A percentile compares a stretch with the other conserved stretches of the same genome.
Conservation (phyloP, 2,888 invertebrate genomes). For the Heliconius aoede region DNA sequence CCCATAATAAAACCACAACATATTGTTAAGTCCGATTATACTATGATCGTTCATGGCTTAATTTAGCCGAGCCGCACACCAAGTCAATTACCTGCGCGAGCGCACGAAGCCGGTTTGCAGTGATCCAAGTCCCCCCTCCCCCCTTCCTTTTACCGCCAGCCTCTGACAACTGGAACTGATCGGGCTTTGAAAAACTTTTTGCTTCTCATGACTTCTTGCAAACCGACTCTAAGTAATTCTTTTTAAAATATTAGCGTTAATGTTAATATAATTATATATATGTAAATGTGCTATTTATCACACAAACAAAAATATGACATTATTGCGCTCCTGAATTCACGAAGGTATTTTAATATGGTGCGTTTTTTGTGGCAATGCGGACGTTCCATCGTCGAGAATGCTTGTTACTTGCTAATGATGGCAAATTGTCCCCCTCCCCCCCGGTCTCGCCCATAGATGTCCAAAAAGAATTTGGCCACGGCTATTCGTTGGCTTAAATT, state of each 20-base stretch:
- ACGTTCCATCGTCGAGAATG: slow-evolving; percentile 59
- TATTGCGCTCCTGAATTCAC: slow-evolving; percentile 30
- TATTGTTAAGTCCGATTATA: slow-evolving; percentile 64
- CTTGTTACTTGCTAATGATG: slow-evolving; percentile 70
- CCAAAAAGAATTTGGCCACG: slow-evolving; percentile 63
- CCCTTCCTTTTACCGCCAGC: slow-evolving; percentile 49
- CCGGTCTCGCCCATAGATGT: slow-evolving; percentile 59
- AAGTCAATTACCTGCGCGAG: slow-evolving; percentile 80
- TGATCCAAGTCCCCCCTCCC: slow-evolving; percentile 53
- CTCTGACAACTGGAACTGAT: slow-evolving; percentile 63
- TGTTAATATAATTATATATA: not conserved
- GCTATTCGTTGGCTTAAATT: slow-evolving; percentile 61
- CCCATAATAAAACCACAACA: slow-evolving; percentile 60
- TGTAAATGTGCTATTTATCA: not conserved
- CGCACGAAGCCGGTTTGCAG: slow-evolving; percentile 75
- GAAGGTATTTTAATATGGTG: slow-evolving; percentile 58
- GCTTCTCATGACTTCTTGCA: slow-evolving; percentile 59
- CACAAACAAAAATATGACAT: not conserved
- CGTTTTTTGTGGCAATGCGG: slow-evolving; percentile 58
- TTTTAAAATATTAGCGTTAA: slow-evolving; percentile 30
- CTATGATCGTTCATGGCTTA: slow-evolving; percentile 77
- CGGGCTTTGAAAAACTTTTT: slow-evolving; percentile 70
- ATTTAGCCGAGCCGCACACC: slow-evolving; percentile 65
- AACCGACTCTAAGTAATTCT: slow-evolving; percentile 56
- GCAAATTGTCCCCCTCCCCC: slow-evolving; percentile 63